phyloP scores from a whole-genome alignment of 2,113 vertebrate genomes.

The Shinisaurus crocodilurus region DNA sequence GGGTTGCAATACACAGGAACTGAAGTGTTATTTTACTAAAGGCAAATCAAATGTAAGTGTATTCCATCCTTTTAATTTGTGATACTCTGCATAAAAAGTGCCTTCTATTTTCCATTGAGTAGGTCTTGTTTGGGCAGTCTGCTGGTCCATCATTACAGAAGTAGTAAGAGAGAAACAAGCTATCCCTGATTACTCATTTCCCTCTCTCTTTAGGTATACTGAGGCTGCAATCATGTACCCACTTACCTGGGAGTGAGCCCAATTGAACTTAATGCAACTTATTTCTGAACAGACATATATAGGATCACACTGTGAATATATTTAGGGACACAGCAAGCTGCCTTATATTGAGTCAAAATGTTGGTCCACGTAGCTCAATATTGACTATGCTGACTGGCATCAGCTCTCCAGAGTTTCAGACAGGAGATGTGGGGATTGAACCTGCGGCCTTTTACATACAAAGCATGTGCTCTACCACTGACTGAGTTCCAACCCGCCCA shows the following conservation, averaged over 20 bases:
- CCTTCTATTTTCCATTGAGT: not conserved
- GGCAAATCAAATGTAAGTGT: constrained; percentile 28
- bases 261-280: not conserved
- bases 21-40: constrained; percentile 47
- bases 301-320: not conserved
- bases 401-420: not conserved
- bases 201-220: not conserved
- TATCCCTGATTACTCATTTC: not conserved
- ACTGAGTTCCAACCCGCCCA: too few relatives aligned
- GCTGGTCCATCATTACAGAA: not conserved
- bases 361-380: not conserved
- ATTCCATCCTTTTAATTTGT: not conserved
- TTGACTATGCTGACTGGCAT: not conserved
- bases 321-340: not conserved
- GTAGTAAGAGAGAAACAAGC: not conserved
- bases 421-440: too few relatives aligned
- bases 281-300: not conserved
- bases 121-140: not conserved
- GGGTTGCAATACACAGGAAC: constrained; percentile 11
- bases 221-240: not conserved
- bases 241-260: too few relatives aligned
- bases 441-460: too few relatives aligned
- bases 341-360: too few relatives aligned
- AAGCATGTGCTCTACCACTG: too few relatives aligned
- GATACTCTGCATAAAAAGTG: not conserved